Evolutionary conservation across 2,113 vertebrate species (phyloP), one percentile per base, ranked within the genome.

Genomic region (Atlantisia rogersi): DNA sequence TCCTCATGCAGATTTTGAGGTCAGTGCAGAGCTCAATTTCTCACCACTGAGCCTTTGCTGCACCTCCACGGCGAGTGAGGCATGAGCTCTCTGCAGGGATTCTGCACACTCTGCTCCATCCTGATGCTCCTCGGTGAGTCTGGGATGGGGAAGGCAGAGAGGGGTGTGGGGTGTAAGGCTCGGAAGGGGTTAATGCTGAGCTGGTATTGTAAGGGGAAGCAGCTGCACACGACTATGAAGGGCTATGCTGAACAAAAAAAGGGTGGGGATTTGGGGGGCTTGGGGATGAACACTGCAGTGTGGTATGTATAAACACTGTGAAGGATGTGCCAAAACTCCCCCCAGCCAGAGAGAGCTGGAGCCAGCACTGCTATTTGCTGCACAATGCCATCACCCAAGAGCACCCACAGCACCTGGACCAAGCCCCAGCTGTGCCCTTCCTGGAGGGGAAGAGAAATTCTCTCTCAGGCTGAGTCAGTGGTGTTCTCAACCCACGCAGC

Each of bases 331-430:
- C 67, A 35, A 32, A 39, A 35, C 21, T 11, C 3, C 44, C 35
- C 21, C 7, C 12, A 12, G 22, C 44, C 5, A 4, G 12, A 21
- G 37, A 53, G 48, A 3, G 32, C 20, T 24, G 78, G n/a, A 58
- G 14, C n/a, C 40, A 7, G 63, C 15, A 2, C 20, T 9, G 19
- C 52, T 5, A 1, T 4, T 32, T 28, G 1, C 16, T 4, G 26
- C 10, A 15, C 17, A 18, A 18, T 17, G 8, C 44, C 44, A 44
- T 44, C 44, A 17, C 44, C 44, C 44, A 44, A 44, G 44, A 44
- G 26, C 9, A 8, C 7, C 35, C 5, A 6, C 12, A 31, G 12
- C 18, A 10, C 12, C 35, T 25, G 25, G 37, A 48, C 9, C 29
- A 48, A 32, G 3, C 3, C 11, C 26, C 26, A 52, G 25, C 20